These are phyloP conservation scores for Orcinus orca DNA, from an alignment of 2,113 vertebrate genomes.

Conservation along the genomic window DNA sequence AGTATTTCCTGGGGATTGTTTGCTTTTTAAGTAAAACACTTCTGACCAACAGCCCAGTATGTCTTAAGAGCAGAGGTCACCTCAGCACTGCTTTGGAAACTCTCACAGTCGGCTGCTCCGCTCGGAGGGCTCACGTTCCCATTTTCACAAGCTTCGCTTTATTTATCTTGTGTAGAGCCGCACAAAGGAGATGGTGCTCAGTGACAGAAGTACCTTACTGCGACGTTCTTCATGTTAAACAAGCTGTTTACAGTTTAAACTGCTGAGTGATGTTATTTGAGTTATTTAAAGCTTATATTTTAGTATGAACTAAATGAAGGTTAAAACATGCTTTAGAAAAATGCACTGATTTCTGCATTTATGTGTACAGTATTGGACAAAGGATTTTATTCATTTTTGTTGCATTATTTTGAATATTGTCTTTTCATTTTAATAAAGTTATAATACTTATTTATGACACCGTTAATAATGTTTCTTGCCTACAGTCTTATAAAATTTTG, in stretches of 20 bases:
- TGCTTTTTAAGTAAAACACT: slow-evolving; percentile 67
- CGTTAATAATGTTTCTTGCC: slow-evolving; percentile 67
- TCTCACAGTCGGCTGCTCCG: slow-evolving; percentile 40
- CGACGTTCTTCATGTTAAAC: slow-evolving; percentile 76
- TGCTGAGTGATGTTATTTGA: slow-evolving; percentile 84
- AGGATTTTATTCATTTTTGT: slow-evolving; percentile 90
- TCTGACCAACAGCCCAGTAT: slow-evolving; percentile 72
- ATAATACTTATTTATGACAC: slow-evolving; percentile 95
- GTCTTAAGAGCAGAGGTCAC: slow-evolving; percentile 59
- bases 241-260: slow-evolving; percentile 93
- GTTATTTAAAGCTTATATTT: slow-evolving; percentile 92
- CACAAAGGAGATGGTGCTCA: slow-evolving; percentile 86
- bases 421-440: slow-evolving; percentile 93
- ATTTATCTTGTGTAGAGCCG: slow-evolving; percentile 72
- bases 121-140: background rate
- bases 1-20: slow-evolving; percentile 81
- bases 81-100: slow-evolving; percentile 50
- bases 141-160: slow-evolving; percentile 38
- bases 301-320: slow-evolving; percentile 92
- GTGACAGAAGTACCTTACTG: slow-evolving; percentile 70
- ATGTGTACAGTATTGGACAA: slow-evolving; percentile 97
- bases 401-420: slow-evolving; percentile 90
- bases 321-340: slow-evolving; percentile 90
- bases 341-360: slow-evolving; percentile 92
- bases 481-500: slow-evolving; percentile 51